These are phyloP conservation scores for Menidia beryllina DNA, from an alignment of 2,113 vertebrate species.

Conservation along the genomic window DNA sequence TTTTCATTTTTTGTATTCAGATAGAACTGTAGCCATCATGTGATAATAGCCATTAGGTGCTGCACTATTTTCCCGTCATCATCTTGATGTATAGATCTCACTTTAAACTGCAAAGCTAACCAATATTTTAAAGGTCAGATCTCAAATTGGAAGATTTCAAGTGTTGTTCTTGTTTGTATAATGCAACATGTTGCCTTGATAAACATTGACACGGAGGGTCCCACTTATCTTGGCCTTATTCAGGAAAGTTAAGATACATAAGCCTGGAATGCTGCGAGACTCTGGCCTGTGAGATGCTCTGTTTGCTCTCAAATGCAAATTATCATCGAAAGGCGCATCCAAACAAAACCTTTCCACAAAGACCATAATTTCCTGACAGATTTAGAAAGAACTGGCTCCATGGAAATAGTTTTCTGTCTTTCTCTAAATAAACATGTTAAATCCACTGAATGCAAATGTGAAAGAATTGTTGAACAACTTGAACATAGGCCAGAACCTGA, in stretches of 20 bases:
- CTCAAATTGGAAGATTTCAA: background rate
- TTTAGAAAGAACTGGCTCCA: background rate
- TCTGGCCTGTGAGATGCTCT: too few species aligned
- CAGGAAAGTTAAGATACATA: too few species aligned
- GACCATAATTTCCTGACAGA: constrained; percentile 28
- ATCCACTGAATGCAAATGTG: constrained; percentile 18
- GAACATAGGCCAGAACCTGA: too few species aligned
- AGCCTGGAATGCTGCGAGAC: too few species aligned
- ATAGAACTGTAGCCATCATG: too few species aligned
- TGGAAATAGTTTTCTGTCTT: background rate
- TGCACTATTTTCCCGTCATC: too few species aligned
- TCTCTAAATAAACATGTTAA: background rate
- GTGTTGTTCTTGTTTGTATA: background rate
- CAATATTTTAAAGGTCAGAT: too few species aligned
- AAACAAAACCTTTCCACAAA: constrained; percentile 23
- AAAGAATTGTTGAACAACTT: background rate
- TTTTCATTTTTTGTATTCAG: too few species aligned
- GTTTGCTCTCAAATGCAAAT: background rate
- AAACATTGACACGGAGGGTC: background rate
- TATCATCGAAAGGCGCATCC: constrained; percentile 7
- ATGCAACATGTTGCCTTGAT: background rate
- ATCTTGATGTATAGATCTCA: background rate
- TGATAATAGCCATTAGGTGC: too few species aligned
- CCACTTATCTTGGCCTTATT: too few species aligned
- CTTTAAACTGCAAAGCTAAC: background rate